phyloP scores from a whole-genome alignment of 2,797 vertebrate genomes.

The Sebastes minor region DNA sequence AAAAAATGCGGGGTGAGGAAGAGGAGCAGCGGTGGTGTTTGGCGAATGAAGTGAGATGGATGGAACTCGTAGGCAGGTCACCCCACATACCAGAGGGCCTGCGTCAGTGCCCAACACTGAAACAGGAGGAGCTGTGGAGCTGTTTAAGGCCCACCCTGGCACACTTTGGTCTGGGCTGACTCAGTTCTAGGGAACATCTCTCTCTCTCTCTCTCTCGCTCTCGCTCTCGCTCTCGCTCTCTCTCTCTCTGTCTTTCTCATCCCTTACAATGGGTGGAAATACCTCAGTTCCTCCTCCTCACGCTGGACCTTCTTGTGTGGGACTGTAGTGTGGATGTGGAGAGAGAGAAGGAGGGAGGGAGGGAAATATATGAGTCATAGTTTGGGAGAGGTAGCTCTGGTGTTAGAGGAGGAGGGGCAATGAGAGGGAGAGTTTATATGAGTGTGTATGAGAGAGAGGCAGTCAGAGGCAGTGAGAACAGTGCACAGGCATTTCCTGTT shows the following conservation, averaged over 20 bases:
- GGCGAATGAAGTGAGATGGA: constrained; percentile 63
- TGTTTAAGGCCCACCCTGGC: constrained; percentile 59
- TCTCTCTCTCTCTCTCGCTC: neutral
- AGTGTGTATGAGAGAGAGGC: constrained; percentile 36
- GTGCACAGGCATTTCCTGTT: constrained; percentile 84
- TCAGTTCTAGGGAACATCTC: constrained; percentile 45
- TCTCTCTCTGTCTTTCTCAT: constrained; percentile 12
- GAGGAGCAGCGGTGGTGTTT: constrained; percentile 46
- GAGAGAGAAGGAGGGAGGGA: constrained; percentile 19
- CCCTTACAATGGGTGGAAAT: constrained; percentile 82
- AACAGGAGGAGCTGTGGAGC: constrained; percentile 66
- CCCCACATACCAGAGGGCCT: constrained; percentile 73
- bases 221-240: neutral
- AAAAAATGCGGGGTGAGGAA: constrained; percentile 51
- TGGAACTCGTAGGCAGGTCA: constrained; percentile 72
- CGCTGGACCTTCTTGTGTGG: constrained; percentile 53
- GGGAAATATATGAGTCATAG: constrained; percentile 72
- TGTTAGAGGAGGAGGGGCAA: constrained; percentile 63
- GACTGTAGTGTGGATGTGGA: constrained; percentile 44
- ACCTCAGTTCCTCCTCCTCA: constrained; percentile 65
- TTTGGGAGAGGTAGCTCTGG: constrained; percentile 69
- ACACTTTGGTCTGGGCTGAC: constrained; percentile 50
- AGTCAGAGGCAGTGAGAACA: constrained; percentile 77
- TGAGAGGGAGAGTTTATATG: constrained; percentile 35
- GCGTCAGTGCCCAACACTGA: constrained; percentile 66